A percentile compares a stretch with the other conserved stretches of the same genome.
Conservation (phyloP, 1,140 invertebrate genomes). For the Chrysomallon squamiferum region DNA sequence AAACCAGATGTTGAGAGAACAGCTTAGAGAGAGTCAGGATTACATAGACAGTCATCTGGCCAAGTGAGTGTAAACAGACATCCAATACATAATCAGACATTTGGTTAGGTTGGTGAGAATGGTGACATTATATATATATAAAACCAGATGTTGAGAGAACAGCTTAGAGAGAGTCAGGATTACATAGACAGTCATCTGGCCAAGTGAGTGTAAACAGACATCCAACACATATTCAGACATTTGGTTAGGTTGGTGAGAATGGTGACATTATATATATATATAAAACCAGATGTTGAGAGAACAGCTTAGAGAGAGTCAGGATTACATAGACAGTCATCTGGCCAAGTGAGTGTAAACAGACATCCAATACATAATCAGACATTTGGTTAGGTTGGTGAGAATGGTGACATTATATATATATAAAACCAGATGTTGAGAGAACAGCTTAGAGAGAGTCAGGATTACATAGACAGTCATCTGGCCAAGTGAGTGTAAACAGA, state of each 20-base stretch:
- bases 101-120: slow-evolving; percentile 25
- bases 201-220: too few species aligned
- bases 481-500: slow-evolving; percentile 38
- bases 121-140: slow-evolving; percentile 47
- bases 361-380: background rate
- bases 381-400: slow-evolving; percentile 19
- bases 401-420: slow-evolving; percentile 55
- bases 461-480: slow-evolving; percentile 60
- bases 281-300: slow-evolving; percentile 35
- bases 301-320: background rate
- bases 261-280: slow-evolving; percentile 46
- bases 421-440: slow-evolving; percentile 56
- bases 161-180: background rate
- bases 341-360: too few species aligned
- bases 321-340: slow-evolving; percentile 3
- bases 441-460: slow-evolving; percentile 57
- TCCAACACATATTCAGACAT: background rate
- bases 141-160: slow-evolving; percentile 30
- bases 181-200: slow-evolving; percentile 2
- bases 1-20: slow-evolving; percentile 30
- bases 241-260: slow-evolving; percentile 25
- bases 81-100: background rate
- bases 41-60: slow-evolving; percentile 2
- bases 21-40: background rate
- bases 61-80: too few species aligned